phyloP scores from a whole-genome alignment of 2,797 vertebrate species.

The Esox masquinongy region DNA sequence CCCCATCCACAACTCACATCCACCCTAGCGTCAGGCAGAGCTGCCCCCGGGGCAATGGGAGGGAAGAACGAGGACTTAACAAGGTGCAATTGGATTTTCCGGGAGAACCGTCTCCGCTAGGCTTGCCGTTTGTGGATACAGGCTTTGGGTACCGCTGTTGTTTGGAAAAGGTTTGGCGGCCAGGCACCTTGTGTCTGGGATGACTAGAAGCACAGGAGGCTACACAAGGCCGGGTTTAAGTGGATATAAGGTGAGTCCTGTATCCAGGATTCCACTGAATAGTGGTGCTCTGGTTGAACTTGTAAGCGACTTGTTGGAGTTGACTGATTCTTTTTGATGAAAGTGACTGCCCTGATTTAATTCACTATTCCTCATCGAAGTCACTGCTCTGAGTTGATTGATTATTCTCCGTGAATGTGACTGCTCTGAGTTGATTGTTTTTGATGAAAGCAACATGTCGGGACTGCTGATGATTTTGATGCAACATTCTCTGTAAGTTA shows the following conservation, averaged over 20 bases:
- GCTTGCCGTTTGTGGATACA: slow-evolving; percentile 38
- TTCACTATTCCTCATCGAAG: no score
- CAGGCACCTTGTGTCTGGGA: background rate
- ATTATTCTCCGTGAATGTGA: background rate
- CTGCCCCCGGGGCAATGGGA: slow-evolving; percentile 40
- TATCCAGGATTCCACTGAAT: background rate
- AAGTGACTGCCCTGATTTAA: background rate
- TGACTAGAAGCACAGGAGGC: slow-evolving; percentile 16
- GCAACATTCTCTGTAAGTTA: background rate
- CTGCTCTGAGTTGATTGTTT: background rate
- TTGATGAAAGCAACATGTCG: no score
- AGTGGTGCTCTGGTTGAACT: background rate
- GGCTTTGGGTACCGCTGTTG: slow-evolving; percentile 18
- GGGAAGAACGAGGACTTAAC: slow-evolving; percentile 45
- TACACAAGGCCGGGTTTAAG: background rate
- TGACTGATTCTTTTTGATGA: background rate
- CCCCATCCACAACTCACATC: background rate
- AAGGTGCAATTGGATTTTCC: slow-evolving; percentile 50
- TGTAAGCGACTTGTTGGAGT: slow-evolving; percentile 3
- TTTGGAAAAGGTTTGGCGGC: slow-evolving; percentile 21
- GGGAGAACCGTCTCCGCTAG: slow-evolving; percentile 22
- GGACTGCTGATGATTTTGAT: no score
- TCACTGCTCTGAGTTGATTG: background rate
- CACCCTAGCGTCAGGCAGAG: slow-evolving; percentile 15
- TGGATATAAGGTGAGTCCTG: slow-evolving; percentile 1